Percentiles rank a stretch among this genome's conserved stretches.
Evolutionary conservation across 2,797 vertebrate genomes (phyloP).

Genomic region (Eulemur mongoz): DNA sequence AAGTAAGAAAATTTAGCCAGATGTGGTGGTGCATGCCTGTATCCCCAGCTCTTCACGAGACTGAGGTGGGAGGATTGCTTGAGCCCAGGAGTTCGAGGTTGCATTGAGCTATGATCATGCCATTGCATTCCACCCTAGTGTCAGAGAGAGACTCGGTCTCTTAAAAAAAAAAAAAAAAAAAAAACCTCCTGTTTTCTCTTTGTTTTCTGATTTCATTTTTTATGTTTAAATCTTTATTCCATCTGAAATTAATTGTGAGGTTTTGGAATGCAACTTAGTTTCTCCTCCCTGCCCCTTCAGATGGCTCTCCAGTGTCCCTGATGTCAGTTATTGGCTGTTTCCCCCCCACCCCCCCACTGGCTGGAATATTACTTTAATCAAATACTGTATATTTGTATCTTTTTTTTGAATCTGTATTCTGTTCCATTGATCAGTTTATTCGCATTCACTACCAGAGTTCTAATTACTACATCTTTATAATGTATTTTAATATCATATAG

Average conservation of each 20-base stretch:
- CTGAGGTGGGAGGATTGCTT: neutral
- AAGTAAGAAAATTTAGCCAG: neutral
- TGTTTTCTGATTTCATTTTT: neutral
- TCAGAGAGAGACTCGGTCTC: neutral
- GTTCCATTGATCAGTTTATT: neutral
- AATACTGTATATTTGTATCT: neutral
- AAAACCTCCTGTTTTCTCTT: neutral
- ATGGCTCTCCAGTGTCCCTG: neutral
- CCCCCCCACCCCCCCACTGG: accelerated
- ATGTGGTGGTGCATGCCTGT: neutral
- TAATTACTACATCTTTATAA: neutral
- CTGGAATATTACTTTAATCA: neutral
- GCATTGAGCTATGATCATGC: neutral
- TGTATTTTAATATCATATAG: neutral
- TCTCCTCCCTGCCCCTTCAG: neutral
- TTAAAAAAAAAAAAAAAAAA: neutral
- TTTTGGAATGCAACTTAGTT: neutral
- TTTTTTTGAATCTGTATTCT: conserved; percentile 1
- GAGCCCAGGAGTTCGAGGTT: neutral
- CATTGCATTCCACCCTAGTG: neutral
- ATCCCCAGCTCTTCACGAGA: neutral
- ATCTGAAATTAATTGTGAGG: conserved; percentile 17
- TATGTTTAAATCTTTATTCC: conserved; percentile 37
- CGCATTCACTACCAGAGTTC: neutral
- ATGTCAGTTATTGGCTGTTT: neutral